These are phyloP conservation scores for Microcebus tavaratra DNA, from an alignment of 2,113 vertebrate genomes.

Conservation along the genomic window DNA sequence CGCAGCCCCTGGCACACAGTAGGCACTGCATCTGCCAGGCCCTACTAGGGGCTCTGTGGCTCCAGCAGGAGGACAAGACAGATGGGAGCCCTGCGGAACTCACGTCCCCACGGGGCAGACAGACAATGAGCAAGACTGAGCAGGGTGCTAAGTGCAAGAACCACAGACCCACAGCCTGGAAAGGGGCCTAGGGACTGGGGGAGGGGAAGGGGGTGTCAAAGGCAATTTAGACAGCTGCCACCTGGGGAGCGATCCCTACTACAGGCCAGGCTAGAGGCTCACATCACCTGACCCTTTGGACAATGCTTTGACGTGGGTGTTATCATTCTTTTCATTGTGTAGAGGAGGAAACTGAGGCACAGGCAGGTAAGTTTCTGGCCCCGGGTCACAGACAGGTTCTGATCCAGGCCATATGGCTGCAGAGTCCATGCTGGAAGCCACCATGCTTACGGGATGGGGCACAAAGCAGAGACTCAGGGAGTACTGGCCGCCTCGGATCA, in stretches of 20 bases:
- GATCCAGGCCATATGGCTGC: not conserved
- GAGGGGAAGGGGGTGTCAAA: not conserved
- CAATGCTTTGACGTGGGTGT: not conserved
- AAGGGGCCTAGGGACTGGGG: fast-evolving
- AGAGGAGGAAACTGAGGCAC: not conserved
- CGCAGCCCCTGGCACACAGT: not conserved
- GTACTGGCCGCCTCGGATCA: fast-evolving
- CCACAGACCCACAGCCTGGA: not conserved
- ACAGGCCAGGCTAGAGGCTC: not conserved
- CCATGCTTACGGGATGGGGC: not conserved
- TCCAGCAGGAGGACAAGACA: not conserved
- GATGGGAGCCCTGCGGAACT: not conserved
- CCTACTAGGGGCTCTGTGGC: not conserved
- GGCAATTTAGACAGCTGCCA: not conserved
- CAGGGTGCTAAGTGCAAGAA: not conserved
- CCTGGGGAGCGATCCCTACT: not conserved
- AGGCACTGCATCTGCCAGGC: not conserved
- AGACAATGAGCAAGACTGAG: not conserved
- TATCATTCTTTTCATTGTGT: not conserved
- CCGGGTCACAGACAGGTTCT: not conserved
- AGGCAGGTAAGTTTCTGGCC: not conserved
- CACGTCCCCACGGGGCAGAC: not conserved
- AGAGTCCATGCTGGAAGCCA: not conserved
- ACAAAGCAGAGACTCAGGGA: not conserved
- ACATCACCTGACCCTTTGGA: not conserved